These are phyloP conservation scores for Acanthis flammea DNA, from an alignment of 2,797 vertebrate genomes.

Conservation along the genomic window DNA sequence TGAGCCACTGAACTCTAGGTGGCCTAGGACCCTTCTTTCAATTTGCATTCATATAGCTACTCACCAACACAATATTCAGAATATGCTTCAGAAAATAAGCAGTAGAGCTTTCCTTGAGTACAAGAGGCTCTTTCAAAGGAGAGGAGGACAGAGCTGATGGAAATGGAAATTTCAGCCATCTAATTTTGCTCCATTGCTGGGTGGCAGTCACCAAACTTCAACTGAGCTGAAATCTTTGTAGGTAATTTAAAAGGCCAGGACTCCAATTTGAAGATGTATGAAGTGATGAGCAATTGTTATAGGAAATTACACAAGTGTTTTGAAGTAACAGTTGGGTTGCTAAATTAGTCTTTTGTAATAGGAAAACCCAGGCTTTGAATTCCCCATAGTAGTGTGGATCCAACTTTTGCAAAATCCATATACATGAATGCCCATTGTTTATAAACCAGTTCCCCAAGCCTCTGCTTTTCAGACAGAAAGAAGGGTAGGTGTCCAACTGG, in stretches of 20 bases:
- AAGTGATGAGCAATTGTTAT: background rate
- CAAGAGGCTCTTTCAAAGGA: background rate
- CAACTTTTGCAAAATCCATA: background rate
- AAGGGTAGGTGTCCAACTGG: background rate
- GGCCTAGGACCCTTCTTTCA: background rate
- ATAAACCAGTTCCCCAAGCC: background rate
- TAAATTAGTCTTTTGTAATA: constrained; percentile 24
- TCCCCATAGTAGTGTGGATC: background rate
- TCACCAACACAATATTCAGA: background rate
- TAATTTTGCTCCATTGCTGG: background rate
- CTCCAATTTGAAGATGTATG: background rate
- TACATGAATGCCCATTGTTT: background rate
- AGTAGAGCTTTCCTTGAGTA: background rate
- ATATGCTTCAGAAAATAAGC: background rate
- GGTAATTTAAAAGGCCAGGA: background rate
- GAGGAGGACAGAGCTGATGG: background rate
- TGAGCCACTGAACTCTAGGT: background rate
- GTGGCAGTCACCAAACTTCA: background rate
- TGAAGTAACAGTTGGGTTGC: background rate
- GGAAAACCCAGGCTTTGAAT: background rate
- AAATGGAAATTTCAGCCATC: background rate
- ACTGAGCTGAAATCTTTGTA: background rate
- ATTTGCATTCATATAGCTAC: background rate
- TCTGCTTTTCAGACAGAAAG: background rate
- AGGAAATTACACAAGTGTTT: background rate